Base-by-base conservation (phyloP, 2,888 invertebrate genomes). In the Heliconius charithonia region DNA sequence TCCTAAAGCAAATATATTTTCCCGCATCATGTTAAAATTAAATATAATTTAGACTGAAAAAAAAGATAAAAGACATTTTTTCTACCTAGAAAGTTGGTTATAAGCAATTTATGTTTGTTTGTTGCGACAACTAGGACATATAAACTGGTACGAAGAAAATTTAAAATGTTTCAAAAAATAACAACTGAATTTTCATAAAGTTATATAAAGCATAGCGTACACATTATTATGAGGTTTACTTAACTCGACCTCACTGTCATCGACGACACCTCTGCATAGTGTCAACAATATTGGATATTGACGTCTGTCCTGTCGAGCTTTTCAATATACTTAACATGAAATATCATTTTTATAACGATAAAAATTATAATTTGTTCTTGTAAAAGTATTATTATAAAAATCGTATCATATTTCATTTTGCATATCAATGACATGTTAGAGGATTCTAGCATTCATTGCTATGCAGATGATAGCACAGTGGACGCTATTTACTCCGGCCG, bases 241-340 rank as follows among this genome's bases (percentile, higher is more conserved):
- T 70, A 51, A 32, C 70, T 51, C 76, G 59, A 66, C 66, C 45
- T 77, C 77, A 71, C 71, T 77, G 80, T 80, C 80, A 78, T 63
- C 69, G 73, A 76, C 56, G 80, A 73, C 78, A 78, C 71, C 41
- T 80, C 63, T 76, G 73, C 78, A 78, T 73, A 73, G 59, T 76
- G 80, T 80, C 80, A 76, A 76, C 67, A 51, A 69, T 73, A 78
- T 76, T 67, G 73, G 66, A 65, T 72, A 56, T 77, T 27, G 77
- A 37, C 63, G 77, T 65, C 56, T 19, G 63, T 65, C 13, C 51
- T 19, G 22, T 19, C 45, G 37, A 41, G 25, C 32, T 51, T 63
- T 77, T 56, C 51, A 66, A 72, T 27, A 72, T 70, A 51, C 7
- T 51, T 51, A 25, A 70, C 29, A 29, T n/a, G 22, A 62, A 45